A percentile compares a stretch with the other conserved stretches of the same genome.
These are phyloP conservation scores for Phthorimaea operculella DNA, from an alignment of 1,140 invertebrate genomes.

Conservation along the genomic window DNA sequence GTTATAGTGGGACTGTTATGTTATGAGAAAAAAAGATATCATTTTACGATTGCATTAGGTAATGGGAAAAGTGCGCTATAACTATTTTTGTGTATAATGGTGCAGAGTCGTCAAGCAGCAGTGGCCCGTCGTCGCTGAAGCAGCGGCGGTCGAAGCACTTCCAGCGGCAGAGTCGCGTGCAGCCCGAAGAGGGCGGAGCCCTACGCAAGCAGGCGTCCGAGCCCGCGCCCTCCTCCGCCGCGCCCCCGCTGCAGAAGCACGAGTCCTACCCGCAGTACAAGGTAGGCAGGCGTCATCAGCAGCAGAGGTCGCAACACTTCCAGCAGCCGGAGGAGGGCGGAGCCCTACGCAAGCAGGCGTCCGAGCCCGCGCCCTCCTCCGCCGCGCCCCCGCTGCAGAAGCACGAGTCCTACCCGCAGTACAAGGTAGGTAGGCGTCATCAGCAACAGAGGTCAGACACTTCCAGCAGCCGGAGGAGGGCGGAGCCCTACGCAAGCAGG, in stretches of 20 bases:
- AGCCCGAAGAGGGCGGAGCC: constrained; percentile 33
- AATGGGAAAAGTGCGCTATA: too few species aligned
- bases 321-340: constrained; percentile 44
- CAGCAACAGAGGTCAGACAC: constrained; percentile 41
- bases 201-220: constrained; percentile 42
- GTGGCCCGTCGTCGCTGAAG: constrained; percentile 20
- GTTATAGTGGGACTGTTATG: too few species aligned
- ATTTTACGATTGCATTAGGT: too few species aligned
- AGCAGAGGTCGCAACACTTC: constrained; percentile 49
- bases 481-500: constrained; percentile 32
- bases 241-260: constrained; percentile 39
- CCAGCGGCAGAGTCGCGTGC: constrained; percentile 46
- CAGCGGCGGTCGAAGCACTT: constrained; percentile 50
- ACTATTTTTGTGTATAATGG: too few species aligned
- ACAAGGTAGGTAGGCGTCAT: too few species aligned
- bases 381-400: constrained; percentile 33
- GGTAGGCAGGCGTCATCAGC: too few species aligned
- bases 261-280: constrained; percentile 43
- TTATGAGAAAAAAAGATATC: too few species aligned
- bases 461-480: constrained; percentile 46
- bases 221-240: constrained; percentile 25
- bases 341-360: constrained; percentile 32
- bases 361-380: constrained; percentile 34
- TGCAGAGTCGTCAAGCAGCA: neutral
- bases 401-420: constrained; percentile 47